Evolutionary conservation across 2,113 vertebrate genomes (phyloP).

Genomic region (Thomomys bottae): DNA sequence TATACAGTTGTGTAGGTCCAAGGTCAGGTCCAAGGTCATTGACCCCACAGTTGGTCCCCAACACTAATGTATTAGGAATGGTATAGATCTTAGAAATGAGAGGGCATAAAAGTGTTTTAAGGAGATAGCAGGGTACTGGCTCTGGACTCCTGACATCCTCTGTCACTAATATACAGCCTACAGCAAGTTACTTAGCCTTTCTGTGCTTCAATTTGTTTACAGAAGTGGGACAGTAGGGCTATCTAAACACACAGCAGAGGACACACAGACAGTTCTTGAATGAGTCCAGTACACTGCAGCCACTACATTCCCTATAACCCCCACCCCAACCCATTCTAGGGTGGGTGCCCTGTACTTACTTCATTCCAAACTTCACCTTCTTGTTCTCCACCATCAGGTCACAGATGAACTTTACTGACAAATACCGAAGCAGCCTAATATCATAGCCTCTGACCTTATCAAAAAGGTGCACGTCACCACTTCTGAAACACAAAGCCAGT

Average conservation of each 20-base stretch:
- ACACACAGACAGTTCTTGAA: background rate
- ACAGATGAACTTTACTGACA: conserved; percentile 97
- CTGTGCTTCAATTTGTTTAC: background rate
- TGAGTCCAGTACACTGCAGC: background rate
- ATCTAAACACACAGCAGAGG: background rate
- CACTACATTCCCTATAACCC: too few species aligned
- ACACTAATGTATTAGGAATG: background rate
- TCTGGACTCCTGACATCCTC: background rate
- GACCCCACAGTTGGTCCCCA: too few species aligned
- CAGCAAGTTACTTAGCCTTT: conserved; percentile 9
- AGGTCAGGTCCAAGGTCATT: too few species aligned
- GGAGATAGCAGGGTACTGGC: background rate
- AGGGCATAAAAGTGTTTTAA: background rate
- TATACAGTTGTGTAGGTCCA: too few species aligned
- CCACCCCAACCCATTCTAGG: background rate
- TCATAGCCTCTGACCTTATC: conserved; percentile 98
- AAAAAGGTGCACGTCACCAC: conserved; percentile 96
- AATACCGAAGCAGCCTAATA: conserved; percentile 96
- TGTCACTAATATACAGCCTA: background rate
- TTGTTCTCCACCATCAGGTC: conserved; percentile 99
- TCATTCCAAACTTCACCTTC: conserved; percentile 99
- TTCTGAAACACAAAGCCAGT: conserved; percentile 85
- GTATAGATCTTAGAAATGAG: background rate
- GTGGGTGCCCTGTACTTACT: conserved; percentile 88
- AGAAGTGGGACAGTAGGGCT: background rate